Percentiles rank a stretch among this genome's conserved stretches.
phyloP scores from a whole-genome alignment of 2,888 invertebrate species.

The Caenorhabditis drosophilae region DNA sequence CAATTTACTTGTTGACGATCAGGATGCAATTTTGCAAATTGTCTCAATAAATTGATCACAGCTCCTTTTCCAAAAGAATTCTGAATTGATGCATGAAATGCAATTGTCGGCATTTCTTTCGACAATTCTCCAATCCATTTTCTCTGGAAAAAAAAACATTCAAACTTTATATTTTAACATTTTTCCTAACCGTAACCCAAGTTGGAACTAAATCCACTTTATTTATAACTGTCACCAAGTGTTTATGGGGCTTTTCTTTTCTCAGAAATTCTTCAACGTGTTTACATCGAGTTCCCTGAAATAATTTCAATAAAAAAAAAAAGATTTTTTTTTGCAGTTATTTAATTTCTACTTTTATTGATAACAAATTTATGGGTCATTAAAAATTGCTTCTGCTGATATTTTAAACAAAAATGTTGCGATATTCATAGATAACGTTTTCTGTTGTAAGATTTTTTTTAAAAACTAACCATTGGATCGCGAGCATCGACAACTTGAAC shows the following conservation, averaged over 20 bases:
- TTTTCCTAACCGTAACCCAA: slow-evolving; percentile 82
- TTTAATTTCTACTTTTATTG: no score
- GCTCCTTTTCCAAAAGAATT: slow-evolving; percentile 99
- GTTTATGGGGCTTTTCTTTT: slow-evolving; percentile 90
- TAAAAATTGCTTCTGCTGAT: no score
- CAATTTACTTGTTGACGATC: no score
- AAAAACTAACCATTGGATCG: slow-evolving; percentile 86
- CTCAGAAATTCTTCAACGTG: slow-evolving; percentile 84
- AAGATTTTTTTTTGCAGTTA: no score
- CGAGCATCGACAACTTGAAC: slow-evolving; percentile 94
- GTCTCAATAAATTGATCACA: slow-evolving; percentile 90
- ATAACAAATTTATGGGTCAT: not conserved
- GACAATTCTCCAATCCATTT: slow-evolving; percentile 94
- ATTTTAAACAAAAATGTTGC: no score
- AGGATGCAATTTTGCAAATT: slow-evolving; percentile 90
- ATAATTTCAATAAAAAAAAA: slow-evolving; percentile 4
- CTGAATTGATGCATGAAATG: slow-evolving; percentile 96
- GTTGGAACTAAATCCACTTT: slow-evolving; percentile 89
- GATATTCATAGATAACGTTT: no score
- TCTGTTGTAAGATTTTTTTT: no score
- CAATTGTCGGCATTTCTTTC: slow-evolving; percentile 92
- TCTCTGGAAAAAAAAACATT: slow-evolving; percentile 73
- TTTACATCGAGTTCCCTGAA: slow-evolving; percentile 80
- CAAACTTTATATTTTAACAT: not conserved
- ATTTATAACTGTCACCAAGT: slow-evolving; percentile 93